A percentile compares a stretch with the other conserved stretches of the same genome.
Evolutionary conservation across 2,113 vertebrate genomes (phyloP).

Genomic region (Sisor rabdophorus): DNA sequence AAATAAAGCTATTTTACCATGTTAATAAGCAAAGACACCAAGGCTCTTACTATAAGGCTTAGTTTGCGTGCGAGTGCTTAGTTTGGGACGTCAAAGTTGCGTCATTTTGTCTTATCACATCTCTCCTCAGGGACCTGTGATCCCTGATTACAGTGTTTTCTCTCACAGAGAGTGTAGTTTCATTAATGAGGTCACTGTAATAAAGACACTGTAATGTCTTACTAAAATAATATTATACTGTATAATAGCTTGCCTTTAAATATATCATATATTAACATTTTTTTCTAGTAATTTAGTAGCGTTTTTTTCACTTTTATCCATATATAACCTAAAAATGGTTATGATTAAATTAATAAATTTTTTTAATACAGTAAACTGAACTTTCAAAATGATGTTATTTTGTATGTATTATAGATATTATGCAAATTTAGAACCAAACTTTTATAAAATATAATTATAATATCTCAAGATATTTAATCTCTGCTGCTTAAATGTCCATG

Average conservation of each 20-base stretch:
- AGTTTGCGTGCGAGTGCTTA: constrained; percentile 12
- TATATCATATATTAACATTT: not conserved
- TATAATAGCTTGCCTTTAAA: too few species aligned
- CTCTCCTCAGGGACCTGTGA: constrained; percentile 30
- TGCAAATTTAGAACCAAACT: too few species aligned
- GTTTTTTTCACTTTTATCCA: not conserved
- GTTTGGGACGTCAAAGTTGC: constrained; percentile 41
- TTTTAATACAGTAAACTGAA: too few species aligned
- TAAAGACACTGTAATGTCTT: not conserved
- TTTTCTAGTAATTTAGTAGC: not conserved
- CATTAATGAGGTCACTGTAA: too few species aligned
- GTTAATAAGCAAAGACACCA: not conserved
- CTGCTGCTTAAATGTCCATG: too few species aligned
- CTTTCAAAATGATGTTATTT: too few species aligned
- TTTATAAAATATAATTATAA: too few species aligned
- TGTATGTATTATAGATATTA: too few species aligned
- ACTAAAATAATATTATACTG: not conserved
- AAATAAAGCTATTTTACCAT: too few species aligned
- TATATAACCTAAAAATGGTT: too few species aligned
- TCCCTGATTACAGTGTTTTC: constrained; percentile 38
- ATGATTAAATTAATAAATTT: too few species aligned
- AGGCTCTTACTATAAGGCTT: not conserved
- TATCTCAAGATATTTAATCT: too few species aligned
- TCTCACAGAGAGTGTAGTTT: not conserved
- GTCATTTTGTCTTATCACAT: constrained; percentile 50